Evolutionary conservation across 2,797 vertebrate species (phyloP).

Genomic region (Echeneis naucrates): DNA sequence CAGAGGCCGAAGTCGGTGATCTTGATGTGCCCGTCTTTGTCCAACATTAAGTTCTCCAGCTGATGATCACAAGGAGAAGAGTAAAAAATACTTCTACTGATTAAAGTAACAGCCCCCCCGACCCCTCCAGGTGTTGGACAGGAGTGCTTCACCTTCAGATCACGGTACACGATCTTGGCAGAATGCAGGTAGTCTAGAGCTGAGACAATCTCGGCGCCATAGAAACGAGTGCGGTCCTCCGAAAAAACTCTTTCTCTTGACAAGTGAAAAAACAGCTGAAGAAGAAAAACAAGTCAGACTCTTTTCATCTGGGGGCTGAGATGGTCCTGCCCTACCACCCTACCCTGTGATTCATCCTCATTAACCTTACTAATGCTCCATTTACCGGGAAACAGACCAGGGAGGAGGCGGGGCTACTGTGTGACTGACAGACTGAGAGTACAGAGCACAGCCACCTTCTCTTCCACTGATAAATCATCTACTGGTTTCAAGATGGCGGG

Average conservation of each 20-base stretch:
- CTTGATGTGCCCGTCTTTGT: slow-evolving; percentile 88
- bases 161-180: slow-evolving; percentile 96
- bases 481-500: too few relatives aligned
- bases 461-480: too few relatives aligned
- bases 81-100: too few relatives aligned
- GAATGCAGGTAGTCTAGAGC: slow-evolving; percentile 98
- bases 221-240: slow-evolving; percentile 98
- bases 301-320: too few relatives aligned
- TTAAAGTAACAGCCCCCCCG: too few relatives aligned
- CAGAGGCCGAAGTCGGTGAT: slow-evolving; percentile 87
- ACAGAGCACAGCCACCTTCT: too few relatives aligned
- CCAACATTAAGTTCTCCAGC: slow-evolving; percentile 89
- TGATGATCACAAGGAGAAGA: slow-evolving; percentile 13
- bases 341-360: too few relatives aligned
- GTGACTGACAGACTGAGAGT: too few relatives aligned
- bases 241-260: slow-evolving; percentile 98
- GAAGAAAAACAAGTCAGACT: not conserved
- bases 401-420: too few relatives aligned
- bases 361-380: too few relatives aligned
- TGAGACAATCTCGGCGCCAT: slow-evolving; percentile 96
- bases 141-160: slow-evolving; percentile 90
- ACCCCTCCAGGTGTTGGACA: rapidly evolving
- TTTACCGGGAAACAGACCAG: too few relatives aligned
- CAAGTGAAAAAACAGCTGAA: slow-evolving; percentile 99
- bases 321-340: too few relatives aligned